phyloP scores from a whole-genome alignment of 2,888 invertebrate species.

The Malthinus seriepunctatus region DNA sequence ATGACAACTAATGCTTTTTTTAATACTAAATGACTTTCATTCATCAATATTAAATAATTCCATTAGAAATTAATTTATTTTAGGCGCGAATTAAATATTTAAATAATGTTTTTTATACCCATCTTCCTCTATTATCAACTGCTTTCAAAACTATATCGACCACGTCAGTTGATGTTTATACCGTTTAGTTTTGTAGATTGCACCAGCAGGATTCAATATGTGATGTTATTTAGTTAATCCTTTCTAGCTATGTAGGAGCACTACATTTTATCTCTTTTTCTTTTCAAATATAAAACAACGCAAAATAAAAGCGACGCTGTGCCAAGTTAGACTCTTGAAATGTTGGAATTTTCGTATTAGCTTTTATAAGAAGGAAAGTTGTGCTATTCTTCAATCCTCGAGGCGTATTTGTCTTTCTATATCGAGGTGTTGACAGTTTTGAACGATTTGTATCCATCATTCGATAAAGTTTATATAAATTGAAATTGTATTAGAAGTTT shows the following conservation, averaged over 20 bases:
- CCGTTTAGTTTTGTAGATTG: slow-evolving; percentile 38
- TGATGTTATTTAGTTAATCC: slow-evolving; percentile 14
- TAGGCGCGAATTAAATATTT: neutral
- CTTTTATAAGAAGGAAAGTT: slow-evolving; percentile 18
- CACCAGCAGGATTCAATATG: slow-evolving; percentile 36
- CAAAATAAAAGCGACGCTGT: slow-evolving; percentile 2
- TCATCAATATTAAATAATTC: too few species aligned
- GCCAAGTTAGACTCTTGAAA: slow-evolving; percentile 27
- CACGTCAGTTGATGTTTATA: slow-evolving; percentile 36
- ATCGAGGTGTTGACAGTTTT: slow-evolving; percentile 7
- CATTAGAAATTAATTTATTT: too few species aligned
- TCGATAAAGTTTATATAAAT: neutral
- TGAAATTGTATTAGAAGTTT: too few species aligned
- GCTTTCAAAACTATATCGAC: slow-evolving; percentile 37
- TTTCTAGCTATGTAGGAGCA: slow-evolving; percentile 8
- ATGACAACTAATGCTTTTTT: too few species aligned
- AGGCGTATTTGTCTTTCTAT: neutral
- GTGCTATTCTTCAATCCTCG: too few species aligned
- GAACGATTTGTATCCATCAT: slow-evolving; percentile 7
- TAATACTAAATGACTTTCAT: too few species aligned
- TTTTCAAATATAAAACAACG: slow-evolving; percentile 3
- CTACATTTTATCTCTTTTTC: slow-evolving; percentile 4
- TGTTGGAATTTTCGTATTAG: slow-evolving; percentile 35
- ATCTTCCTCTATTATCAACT: slow-evolving; percentile 21
- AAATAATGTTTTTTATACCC: slow-evolving; percentile 4